A percentile compares a stretch with the other conserved stretches of the same genome.
Conservation (phyloP, 92 coral and sea anemone genomes). For the Siderastrea radians region DNA sequence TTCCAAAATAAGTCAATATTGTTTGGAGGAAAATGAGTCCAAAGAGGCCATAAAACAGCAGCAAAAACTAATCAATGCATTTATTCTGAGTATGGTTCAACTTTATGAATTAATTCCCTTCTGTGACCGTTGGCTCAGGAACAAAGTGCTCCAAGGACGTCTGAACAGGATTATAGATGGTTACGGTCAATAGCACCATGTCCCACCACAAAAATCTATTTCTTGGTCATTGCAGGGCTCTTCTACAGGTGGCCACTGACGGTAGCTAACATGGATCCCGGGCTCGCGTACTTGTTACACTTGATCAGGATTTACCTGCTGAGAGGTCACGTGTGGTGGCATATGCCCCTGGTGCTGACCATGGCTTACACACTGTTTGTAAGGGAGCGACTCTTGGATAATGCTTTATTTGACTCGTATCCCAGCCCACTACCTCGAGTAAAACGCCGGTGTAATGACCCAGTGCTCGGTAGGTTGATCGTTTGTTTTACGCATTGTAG, state of each 20-base stretch:
- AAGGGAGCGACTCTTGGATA: constrained; percentile 63
- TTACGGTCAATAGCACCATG: no score
- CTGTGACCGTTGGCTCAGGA: no score
- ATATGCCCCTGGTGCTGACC: constrained; percentile 77
- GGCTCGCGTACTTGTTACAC: constrained; percentile 20
- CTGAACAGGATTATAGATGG: no score
- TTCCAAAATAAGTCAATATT: background rate
- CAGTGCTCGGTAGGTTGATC: constrained; percentile 72
- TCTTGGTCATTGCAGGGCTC: background rate
- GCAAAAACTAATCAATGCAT: background rate
- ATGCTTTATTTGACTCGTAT: constrained; percentile 76
- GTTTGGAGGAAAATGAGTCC: background rate
- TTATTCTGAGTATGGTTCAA: no score
- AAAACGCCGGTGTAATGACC: constrained; percentile 76
- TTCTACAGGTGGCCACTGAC: background rate
- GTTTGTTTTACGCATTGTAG: no score
- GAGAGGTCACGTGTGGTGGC: constrained; percentile 77
- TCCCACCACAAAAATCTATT: background rate
- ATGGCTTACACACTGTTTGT: constrained; percentile 76
- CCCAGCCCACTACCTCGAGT: constrained; percentile 65
- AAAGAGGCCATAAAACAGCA: background rate
- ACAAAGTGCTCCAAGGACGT: no score
- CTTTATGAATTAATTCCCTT: no score
- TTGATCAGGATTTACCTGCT: constrained; percentile 16
- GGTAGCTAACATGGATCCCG: constrained; percentile 59